These are phyloP conservation scores for Phataginus tetradactyla DNA, from an alignment of 2,797 vertebrate species.

Conservation along the genomic window DNA sequence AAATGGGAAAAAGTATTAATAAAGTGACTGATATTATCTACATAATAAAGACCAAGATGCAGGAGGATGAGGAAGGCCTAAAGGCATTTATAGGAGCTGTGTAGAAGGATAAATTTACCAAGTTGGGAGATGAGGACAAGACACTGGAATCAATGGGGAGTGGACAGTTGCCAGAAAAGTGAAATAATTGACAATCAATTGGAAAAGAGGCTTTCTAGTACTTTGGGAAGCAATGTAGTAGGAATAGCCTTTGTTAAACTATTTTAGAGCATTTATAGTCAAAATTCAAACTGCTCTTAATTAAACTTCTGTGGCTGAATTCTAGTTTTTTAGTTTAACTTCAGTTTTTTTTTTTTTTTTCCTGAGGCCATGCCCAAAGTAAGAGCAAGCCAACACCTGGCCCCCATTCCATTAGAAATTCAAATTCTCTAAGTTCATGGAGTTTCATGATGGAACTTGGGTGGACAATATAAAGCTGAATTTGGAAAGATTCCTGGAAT, in stretches of 20 bases:
- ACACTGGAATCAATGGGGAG: background rate
- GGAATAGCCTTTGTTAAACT: background rate
- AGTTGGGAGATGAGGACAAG: background rate
- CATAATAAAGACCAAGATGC: background rate
- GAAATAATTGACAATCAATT: background rate
- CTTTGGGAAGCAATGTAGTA: background rate
- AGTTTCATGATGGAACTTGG: background rate
- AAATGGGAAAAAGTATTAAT: background rate
- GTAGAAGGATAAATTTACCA: background rate
- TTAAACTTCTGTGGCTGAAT: background rate
- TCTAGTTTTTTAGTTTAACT: background rate
- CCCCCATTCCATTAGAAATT: background rate
- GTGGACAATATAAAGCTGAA: constrained; percentile 3
- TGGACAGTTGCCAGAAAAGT: background rate
- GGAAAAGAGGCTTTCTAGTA: background rate
- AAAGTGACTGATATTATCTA: background rate
- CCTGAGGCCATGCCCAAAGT: background rate
- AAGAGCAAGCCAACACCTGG: background rate
- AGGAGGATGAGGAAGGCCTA: background rate
- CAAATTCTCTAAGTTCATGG: background rate
- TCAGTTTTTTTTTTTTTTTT: background rate
- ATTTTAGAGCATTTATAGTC: background rate
- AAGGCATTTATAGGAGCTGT: background rate
- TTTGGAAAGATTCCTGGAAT: constrained; percentile 43
- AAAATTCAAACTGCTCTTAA: background rate